Conservation (phyloP, 2,797 vertebrate genomes). For the Sebastes umbrosus region DNA sequence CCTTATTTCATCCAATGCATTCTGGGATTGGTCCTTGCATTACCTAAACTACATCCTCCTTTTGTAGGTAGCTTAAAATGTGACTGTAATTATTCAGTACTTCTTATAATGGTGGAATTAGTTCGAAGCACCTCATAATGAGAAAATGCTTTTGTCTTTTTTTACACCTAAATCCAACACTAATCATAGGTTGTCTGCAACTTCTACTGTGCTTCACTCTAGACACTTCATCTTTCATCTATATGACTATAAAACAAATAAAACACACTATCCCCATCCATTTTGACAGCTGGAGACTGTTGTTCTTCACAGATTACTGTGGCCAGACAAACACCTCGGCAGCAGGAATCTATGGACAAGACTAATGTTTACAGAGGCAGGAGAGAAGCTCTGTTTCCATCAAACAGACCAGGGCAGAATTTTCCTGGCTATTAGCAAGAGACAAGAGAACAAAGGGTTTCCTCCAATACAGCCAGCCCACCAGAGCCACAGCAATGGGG, state of each 20-base stretch:
- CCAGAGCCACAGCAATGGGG: slow-evolving; percentile 31
- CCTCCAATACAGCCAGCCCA: slow-evolving; percentile 56
- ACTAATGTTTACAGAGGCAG: slow-evolving; percentile 73
- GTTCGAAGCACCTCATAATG: background rate
- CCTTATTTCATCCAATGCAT: slow-evolving; percentile 1
- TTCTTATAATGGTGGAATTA: background rate
- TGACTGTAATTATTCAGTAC: background rate
- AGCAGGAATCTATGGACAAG: slow-evolving; percentile 58
- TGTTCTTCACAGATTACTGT: slow-evolving; percentile 50
- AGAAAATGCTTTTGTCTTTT: background rate
- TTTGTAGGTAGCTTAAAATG: background rate
- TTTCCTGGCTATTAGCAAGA: slow-evolving; percentile 73
- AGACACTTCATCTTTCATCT: slow-evolving; percentile 22
- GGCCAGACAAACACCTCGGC: slow-evolving; percentile 48
- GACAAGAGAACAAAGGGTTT: slow-evolving; percentile 78
- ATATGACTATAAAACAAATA: slow-evolving; percentile 1
- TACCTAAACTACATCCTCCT: background rate
- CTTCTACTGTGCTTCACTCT: background rate
- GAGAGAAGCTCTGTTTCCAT: slow-evolving; percentile 65
- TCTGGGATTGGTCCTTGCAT: background rate
- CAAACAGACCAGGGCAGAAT: slow-evolving; percentile 53
- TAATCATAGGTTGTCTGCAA: background rate
- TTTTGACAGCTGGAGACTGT: slow-evolving; percentile 69
- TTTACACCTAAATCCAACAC: background rate
- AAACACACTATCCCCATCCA: slow-evolving; percentile 23